These are phyloP conservation scores for Machaerirhynchus nigripectus DNA, from an alignment of 2,113 vertebrate genomes.

Conservation along the genomic window DNA sequence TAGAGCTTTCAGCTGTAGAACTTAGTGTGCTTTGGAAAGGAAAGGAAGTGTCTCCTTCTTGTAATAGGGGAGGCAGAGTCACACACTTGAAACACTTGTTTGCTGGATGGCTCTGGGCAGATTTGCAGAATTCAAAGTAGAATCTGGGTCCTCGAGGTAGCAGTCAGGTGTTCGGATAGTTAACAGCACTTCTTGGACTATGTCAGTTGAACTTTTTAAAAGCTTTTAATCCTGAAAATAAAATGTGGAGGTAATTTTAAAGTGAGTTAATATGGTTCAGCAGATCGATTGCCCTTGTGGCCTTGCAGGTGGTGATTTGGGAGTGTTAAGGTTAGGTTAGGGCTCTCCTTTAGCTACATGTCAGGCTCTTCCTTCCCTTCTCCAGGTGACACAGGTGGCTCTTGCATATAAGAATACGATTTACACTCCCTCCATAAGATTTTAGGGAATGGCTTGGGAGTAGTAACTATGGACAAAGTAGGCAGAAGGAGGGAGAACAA, in stretches of 20 bases:
- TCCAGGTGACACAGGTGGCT: background rate
- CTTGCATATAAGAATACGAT: background rate
- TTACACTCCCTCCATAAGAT: background rate
- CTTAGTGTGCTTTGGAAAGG: background rate
- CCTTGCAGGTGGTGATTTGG: background rate
- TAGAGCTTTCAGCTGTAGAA: background rate
- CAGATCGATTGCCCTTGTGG: background rate
- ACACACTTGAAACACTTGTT: background rate
- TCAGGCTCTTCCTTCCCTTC: background rate
- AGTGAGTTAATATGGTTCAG: background rate
- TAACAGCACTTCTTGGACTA: background rate
- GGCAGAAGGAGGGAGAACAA: background rate
- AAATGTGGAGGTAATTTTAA: background rate
- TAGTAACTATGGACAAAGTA: background rate
- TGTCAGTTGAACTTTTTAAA: background rate
- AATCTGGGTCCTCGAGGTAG: background rate
- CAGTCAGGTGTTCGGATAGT: background rate
- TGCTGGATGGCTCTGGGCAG: background rate
- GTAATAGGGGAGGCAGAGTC: background rate
- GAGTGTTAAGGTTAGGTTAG: background rate
- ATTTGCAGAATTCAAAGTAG: background rate
- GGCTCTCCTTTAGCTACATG: accelerated
- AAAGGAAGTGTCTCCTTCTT: background rate
- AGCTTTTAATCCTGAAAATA: background rate
- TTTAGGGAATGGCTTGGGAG: background rate